These are phyloP conservation scores for Meghimatium bilineatum DNA, from an alignment of 2,888 invertebrate species.

Conservation along the genomic window DNA sequence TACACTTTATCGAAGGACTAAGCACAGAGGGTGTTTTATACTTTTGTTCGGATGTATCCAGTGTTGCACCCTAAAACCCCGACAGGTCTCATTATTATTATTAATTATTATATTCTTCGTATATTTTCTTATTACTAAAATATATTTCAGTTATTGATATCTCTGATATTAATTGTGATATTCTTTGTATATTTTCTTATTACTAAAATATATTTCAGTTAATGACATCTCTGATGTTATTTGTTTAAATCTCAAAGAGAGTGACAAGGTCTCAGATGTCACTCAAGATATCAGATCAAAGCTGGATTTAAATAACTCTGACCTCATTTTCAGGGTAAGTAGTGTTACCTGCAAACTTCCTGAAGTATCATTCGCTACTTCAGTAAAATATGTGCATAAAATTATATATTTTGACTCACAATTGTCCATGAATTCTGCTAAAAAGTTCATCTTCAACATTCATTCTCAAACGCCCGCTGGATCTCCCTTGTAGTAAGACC, in stretches of 20 bases:
- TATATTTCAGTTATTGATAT: constrained; percentile 21
- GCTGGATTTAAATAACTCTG: constrained; percentile 23
- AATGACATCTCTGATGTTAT: constrained; percentile 26
- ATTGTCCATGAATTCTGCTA: too few relatives aligned
- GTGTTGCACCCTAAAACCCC: too few relatives aligned
- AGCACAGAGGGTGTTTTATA: too few relatives aligned
- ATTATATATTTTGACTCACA: too few relatives aligned
- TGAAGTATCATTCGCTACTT: too few relatives aligned
- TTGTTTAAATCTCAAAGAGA: constrained; percentile 23
- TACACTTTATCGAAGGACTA: too few relatives aligned
- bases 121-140: neutral
- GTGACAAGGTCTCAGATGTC: constrained; percentile 38
- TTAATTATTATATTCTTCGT: neutral
- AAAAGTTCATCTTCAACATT: too few relatives aligned
- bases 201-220: constrained; percentile 8
- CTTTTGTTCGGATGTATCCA: too few relatives aligned
- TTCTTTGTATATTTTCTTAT: neutral
- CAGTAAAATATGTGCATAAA: too few relatives aligned
- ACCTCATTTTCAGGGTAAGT: constrained; percentile 35
- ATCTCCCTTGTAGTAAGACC: too few relatives aligned
- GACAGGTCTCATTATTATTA: too few relatives aligned
- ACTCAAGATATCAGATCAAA: constrained; percentile 28
- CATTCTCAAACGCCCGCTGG: too few relatives aligned
- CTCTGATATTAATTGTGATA: neutral
- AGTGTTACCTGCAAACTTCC: neutral